Evolutionary conservation across 1,140 invertebrate species (phyloP).

Genomic region (Drosophila busckii): DNA sequence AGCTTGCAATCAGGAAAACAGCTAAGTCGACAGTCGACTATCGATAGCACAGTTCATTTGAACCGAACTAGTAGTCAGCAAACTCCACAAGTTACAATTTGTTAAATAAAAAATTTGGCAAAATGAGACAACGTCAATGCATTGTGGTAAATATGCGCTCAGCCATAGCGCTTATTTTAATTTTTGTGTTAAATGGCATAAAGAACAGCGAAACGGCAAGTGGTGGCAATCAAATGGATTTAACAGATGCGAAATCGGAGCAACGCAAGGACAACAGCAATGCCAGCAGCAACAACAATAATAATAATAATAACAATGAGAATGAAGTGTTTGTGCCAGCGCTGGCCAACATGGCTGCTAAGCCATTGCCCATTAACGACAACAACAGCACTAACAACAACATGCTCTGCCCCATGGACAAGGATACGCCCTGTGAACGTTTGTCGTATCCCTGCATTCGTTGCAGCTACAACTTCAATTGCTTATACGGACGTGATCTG

Average conservation of each 20-base stretch:
- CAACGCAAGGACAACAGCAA: slow-evolving; percentile 55
- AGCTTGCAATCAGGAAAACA: slow-evolving; percentile 1
- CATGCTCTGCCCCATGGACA: slow-evolving; percentile 53
- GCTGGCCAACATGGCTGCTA: slow-evolving; percentile 32
- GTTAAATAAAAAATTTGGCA: too few species aligned
- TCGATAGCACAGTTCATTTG: too few species aligned
- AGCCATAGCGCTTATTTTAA: slow-evolving; percentile 78
- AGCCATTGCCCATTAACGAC: slow-evolving; percentile 21
- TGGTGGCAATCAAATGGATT: slow-evolving; percentile 54
- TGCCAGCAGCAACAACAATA: slow-evolving; percentile 39
- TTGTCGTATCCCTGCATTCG: slow-evolving; percentile 81
- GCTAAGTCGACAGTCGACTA: neutral
- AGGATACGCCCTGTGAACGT: slow-evolving; percentile 79
- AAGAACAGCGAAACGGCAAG: slow-evolving; percentile 79
- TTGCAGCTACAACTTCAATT: slow-evolving; percentile 81
- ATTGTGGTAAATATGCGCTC: slow-evolving; percentile 79
- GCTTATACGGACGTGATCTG: slow-evolving; percentile 80
- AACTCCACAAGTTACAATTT: too few species aligned
- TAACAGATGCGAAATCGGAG: slow-evolving; percentile 39
- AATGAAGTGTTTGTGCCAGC: slow-evolving; percentile 49
- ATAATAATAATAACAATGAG: slow-evolving; percentile 47
- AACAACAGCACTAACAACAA: slow-evolving; percentile 42
- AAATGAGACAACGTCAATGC: slow-evolving; percentile 62
- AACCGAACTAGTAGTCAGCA: too few species aligned
- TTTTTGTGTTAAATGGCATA: slow-evolving; percentile 78